Percentiles rank a stretch among this genome's conserved stretches.
phyloP scores from a whole-genome alignment of 2,113 vertebrate genomes.

The Pygoscelis adeliae region DNA sequence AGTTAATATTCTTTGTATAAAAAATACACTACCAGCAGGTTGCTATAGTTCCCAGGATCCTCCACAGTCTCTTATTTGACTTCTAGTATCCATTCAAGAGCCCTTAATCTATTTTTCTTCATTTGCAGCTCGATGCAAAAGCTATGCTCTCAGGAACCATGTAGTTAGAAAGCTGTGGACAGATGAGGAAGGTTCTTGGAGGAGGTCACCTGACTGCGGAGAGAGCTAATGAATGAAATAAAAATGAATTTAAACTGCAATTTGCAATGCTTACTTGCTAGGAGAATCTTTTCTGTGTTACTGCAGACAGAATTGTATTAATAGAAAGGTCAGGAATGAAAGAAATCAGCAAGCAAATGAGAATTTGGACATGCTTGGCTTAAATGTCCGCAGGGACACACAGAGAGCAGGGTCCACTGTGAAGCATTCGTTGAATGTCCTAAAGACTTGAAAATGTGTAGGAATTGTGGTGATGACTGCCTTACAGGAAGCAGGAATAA shows the following conservation, averaged over 20 bases:
- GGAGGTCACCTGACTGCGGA: not conserved
- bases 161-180: not conserved
- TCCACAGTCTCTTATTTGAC: not conserved
- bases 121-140: not conserved
- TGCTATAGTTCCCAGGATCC: not conserved
- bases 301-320: not conserved
- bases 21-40: not conserved
- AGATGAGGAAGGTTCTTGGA: not conserved
- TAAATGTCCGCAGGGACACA: not conserved
- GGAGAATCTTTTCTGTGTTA: not conserved
- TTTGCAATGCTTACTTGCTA: not conserved
- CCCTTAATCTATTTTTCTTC: not conserved
- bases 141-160: not conserved
- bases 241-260: not conserved
- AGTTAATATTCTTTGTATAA: not conserved
- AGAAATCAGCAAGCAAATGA: not conserved
- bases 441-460: not conserved
- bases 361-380: not conserved
- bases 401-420: not conserved
- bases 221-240: not conserved
- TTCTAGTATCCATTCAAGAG: not conserved
- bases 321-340: not conserved
- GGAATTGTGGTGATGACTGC: not conserved
- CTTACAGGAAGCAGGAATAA: not conserved
- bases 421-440: not conserved